phyloP scores from a whole-genome alignment of 2,113 vertebrate genomes.

The Hassar affinis region DNA sequence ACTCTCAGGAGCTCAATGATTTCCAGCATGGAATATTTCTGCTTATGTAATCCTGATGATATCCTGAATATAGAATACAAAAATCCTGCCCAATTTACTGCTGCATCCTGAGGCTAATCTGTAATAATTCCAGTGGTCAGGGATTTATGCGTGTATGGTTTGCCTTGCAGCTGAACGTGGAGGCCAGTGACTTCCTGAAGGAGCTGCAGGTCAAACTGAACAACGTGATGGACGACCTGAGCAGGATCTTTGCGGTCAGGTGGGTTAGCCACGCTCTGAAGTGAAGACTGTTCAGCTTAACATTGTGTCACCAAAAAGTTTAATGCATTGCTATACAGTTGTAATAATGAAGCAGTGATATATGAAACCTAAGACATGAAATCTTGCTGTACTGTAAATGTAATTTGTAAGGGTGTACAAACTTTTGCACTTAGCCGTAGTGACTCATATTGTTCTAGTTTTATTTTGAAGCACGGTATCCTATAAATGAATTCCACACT shows the following conservation, averaged over 20 bases:
- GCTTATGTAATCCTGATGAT: not conserved
- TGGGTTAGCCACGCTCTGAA: constrained; percentile 53
- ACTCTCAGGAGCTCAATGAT: too few species aligned
- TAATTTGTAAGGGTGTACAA: not conserved
- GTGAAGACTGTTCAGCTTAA: not conserved
- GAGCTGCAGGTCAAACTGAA: constrained; percentile 96
- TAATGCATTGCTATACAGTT: not conserved
- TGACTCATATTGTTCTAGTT: not conserved
- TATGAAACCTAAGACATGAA: not conserved
- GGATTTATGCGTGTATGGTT: not conserved
- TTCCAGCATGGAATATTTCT: too few species aligned
- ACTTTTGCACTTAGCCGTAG: not conserved
- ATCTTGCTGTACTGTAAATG: not conserved
- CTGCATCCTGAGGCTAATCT: not conserved
- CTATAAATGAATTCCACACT: not conserved
- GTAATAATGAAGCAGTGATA: not conserved
- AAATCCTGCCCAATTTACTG: not conserved
- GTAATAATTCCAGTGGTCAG: not conserved
- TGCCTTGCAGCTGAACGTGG: constrained; percentile 81
- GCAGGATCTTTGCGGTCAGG: constrained; percentile 92
- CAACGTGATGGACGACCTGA: constrained; percentile 92
- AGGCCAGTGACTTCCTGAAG: constrained; percentile 94
- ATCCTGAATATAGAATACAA: not conserved
- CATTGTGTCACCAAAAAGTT: not conserved
- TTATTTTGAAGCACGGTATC: not conserved